Percentiles rank a stretch among this genome's conserved stretches.
phyloP scores from a whole-genome alignment of 2,888 invertebrate species.

The Tigriopus californicus region DNA sequence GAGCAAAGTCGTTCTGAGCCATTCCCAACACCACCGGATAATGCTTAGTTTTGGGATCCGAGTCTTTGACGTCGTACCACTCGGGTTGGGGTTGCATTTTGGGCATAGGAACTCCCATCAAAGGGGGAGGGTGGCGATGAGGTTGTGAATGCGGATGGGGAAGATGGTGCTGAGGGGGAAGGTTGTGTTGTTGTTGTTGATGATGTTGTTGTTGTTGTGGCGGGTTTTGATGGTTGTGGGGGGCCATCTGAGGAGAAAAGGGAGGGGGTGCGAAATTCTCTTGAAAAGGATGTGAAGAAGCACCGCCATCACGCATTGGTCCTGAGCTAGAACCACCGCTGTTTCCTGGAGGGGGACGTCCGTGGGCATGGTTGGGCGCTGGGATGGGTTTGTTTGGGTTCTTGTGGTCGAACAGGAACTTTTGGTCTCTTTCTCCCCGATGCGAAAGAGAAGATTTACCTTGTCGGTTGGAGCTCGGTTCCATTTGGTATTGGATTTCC shows the following conservation, averaged over 20 bases:
- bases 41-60: not conserved
- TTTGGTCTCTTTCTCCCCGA: constrained; percentile 23
- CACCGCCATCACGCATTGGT: not conserved
- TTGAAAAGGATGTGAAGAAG: not conserved
- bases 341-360: not conserved
- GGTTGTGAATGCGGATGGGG: constrained; percentile 35
- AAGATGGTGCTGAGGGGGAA: constrained; percentile 22
- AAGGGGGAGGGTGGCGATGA: constrained; percentile 10
- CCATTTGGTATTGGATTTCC: too few species aligned
- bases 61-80: constrained; percentile 34
- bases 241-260: not conserved
- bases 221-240: not conserved
- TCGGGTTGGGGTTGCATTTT: not conserved
- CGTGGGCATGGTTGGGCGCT: not conserved
- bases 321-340: constrained; percentile 26
- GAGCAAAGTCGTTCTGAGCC: constrained; percentile 11
- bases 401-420: constrained; percentile 41
- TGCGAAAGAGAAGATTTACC: too few species aligned
- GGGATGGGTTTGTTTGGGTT: constrained; percentile 48
- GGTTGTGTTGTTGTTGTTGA: not conserved
- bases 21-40: not conserved
- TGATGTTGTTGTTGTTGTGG: not conserved
- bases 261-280: not conserved
- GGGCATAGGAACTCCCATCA: not conserved
- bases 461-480: too few species aligned